Evolutionary conservation across 2,888 invertebrate genomes (phyloP).

Genomic region (Melanostoma scalare): DNA sequence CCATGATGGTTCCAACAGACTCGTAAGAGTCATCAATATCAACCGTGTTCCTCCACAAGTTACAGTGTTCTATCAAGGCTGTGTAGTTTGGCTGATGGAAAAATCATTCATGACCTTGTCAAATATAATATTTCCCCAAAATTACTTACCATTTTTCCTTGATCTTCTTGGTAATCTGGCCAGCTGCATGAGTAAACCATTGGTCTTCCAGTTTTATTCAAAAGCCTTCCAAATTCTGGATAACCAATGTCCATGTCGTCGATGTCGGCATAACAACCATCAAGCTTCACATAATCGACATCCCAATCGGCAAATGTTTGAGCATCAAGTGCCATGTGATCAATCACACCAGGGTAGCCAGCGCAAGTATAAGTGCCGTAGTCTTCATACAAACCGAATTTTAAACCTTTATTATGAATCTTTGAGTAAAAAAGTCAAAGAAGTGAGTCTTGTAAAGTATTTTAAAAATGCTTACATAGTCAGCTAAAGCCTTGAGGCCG

Average conservation of each 20-base stretch:
- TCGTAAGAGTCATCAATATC: constrained; percentile 86
- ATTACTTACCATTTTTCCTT: constrained; percentile 81
- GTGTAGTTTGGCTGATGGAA: constrained; percentile 83
- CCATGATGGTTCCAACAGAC: constrained; percentile 84
- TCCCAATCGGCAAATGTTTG: constrained; percentile 90
- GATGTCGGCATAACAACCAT: constrained; percentile 88
- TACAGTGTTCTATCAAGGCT: constrained; percentile 84
- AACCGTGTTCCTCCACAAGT: constrained; percentile 87
- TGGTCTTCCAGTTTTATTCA: constrained; percentile 88
- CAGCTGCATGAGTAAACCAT: constrained; percentile 92
- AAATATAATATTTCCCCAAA: too few species aligned
- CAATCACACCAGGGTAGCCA: constrained; percentile 88
- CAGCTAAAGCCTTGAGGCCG: constrained; percentile 87
- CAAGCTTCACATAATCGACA: constrained; percentile 91
- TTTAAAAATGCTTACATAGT: constrained; percentile 86
- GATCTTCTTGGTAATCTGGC: constrained; percentile 88
- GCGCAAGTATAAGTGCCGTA: constrained; percentile 90
- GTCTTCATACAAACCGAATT: constrained; percentile 91
- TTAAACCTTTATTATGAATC: constrained; percentile 87
- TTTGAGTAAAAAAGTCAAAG: constrained; percentile 77
- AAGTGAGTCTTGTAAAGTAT: background rate
- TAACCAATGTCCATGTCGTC: constrained; percentile 86
- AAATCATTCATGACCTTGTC: too few species aligned
- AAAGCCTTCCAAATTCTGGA: constrained; percentile 86
- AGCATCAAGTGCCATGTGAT: constrained; percentile 87